Evolutionary conservation across 2,797 vertebrate genomes (phyloP).

Genomic region (Alca torda): DNA sequence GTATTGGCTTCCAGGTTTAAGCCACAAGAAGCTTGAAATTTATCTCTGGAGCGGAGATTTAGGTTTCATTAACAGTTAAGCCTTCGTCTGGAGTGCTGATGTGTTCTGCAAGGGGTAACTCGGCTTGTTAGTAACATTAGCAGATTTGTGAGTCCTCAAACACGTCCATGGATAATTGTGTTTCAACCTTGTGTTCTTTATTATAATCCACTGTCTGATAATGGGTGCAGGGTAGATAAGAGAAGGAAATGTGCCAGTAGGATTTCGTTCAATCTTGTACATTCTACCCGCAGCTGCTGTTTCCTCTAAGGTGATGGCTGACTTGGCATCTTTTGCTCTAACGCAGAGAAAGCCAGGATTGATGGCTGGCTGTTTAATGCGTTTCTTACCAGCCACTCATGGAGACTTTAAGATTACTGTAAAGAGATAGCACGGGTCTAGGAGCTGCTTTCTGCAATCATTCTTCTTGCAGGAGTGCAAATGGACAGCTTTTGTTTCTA

Average conservation of each 20-base stretch:
- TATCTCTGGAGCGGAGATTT: slow-evolving; percentile 30
- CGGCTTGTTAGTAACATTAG: slow-evolving; percentile 16
- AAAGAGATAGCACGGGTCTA: slow-evolving; percentile 60
- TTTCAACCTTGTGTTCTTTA: slow-evolving; percentile 43
- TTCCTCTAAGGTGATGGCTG: slow-evolving; percentile 47
- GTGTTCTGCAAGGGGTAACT: background rate
- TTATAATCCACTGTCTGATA: slow-evolving; percentile 34
- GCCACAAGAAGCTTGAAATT: slow-evolving; percentile 46
- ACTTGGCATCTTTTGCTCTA: slow-evolving; percentile 62
- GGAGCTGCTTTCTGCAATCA: slow-evolving; percentile 62
- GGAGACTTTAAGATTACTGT: slow-evolving; percentile 65
- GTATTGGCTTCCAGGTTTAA: slow-evolving; percentile 29
- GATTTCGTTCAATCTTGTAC: slow-evolving; percentile 17
- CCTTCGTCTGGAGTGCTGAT: slow-evolving; percentile 30
- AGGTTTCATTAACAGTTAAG: slow-evolving; percentile 46
- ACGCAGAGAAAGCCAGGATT: slow-evolving; percentile 53
- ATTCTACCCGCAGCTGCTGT: slow-evolving; percentile 38
- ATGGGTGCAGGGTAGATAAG: slow-evolving; percentile 34
- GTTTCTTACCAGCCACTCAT: slow-evolving; percentile 56
- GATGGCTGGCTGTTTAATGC: slow-evolving; percentile 63
- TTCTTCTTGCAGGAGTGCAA: slow-evolving; percentile 49
- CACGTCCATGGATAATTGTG: slow-evolving; percentile 23
- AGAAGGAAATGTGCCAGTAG: slow-evolving; percentile 11
- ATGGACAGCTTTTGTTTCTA: slow-evolving; percentile 22
- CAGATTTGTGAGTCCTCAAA: slow-evolving; percentile 44